Evolutionary conservation across 2,797 vertebrate genomes (phyloP).

Genomic region (Dromococcyx pavoninus): DNA sequence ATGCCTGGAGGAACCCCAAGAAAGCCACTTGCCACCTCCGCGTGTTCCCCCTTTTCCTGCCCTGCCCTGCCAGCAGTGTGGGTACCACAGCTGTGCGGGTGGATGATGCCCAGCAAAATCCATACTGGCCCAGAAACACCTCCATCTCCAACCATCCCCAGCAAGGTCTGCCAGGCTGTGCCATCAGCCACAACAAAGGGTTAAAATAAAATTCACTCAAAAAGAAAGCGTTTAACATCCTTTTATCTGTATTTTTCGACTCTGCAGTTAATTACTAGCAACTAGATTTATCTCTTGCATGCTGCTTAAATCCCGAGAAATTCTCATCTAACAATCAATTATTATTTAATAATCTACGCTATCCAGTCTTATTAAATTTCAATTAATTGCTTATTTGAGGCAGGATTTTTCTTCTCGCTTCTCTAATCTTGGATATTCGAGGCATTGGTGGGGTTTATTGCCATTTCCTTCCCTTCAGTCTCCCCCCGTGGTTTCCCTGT

Average conservation of each 20-base stretch:
- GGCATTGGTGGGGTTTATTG: not conserved
- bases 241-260: slow-evolving; percentile 43
- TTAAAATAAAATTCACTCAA: slow-evolving; percentile 36
- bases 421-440: slow-evolving; percentile 33
- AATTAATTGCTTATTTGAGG: slow-evolving; percentile 64
- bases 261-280: slow-evolving; percentile 46
- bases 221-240: slow-evolving; percentile 28
- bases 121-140: not conserved
- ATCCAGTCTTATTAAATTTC: slow-evolving; percentile 63
- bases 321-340: slow-evolving; percentile 67
- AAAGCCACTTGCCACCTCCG: not conserved
- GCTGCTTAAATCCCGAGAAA: slow-evolving; percentile 32
- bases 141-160: accelerated
- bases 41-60: not conserved
- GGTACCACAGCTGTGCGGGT: not conserved
- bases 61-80: not conserved
- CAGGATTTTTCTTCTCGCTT: slow-evolving; percentile 25
- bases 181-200: not conserved
- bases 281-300: slow-evolving; percentile 41
- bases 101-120: not conserved
- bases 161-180: not conserved
- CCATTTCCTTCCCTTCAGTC: not conserved
- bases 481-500: not conserved
- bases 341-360: slow-evolving; percentile 68
- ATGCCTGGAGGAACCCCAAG: not conserved